A percentile compares a stretch with the other conserved stretches of the same genome.
Evolutionary conservation across 1,140 invertebrate genomes (phyloP).

Genomic region (Pygmarrhopalites habei): DNA sequence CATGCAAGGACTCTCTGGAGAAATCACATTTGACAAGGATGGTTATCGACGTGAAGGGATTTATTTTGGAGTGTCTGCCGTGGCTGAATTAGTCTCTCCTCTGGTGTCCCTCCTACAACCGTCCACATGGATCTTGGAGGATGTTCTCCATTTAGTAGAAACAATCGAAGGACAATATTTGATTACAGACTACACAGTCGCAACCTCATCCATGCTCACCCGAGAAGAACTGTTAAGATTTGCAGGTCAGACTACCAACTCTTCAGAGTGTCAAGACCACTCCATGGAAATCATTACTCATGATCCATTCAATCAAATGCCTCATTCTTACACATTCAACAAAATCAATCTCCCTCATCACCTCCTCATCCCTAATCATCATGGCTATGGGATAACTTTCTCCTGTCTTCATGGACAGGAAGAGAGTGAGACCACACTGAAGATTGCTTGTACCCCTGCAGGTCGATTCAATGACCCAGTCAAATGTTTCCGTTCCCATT

Average conservation of each 20-base stretch:
- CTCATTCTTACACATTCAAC: conserved; percentile 21
- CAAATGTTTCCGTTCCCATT: conserved; percentile 27
- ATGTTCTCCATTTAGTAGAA: conserved; percentile 22
- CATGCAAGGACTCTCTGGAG: conserved; percentile 27
- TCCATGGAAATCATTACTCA: conserved; percentile 22
- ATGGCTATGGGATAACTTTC: conserved; percentile 36
- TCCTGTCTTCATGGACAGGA: conserved; percentile 13
- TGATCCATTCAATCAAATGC: conserved; percentile 37
- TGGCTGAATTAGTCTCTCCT: conserved; percentile 3
- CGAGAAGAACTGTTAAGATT: conserved; percentile 17
- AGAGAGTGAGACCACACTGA: conserved; percentile 1
- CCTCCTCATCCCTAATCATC: conserved; percentile 36
- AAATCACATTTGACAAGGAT: conserved; percentile 22
- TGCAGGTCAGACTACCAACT: conserved; percentile 2
- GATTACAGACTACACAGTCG: conserved; percentile 28
- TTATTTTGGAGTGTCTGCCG: conserved; percentile 26
- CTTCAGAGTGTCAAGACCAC: conserved; percentile 21
- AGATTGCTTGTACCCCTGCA: conserved; percentile 32
- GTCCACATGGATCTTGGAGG: conserved; percentile 35
- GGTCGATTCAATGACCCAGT: conserved; percentile 16
- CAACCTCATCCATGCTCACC: conserved; percentile 34
- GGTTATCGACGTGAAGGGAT: conserved; percentile 27
- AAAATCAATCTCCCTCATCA: conserved; percentile 22
- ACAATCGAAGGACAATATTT: conserved; percentile 14
- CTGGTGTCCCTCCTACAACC: conserved; percentile 33